Evolutionary conservation across 2,888 invertebrate species (phyloP), one percentile per base, ranked within the genome.

Genomic region (Troilus luridus): DNA sequence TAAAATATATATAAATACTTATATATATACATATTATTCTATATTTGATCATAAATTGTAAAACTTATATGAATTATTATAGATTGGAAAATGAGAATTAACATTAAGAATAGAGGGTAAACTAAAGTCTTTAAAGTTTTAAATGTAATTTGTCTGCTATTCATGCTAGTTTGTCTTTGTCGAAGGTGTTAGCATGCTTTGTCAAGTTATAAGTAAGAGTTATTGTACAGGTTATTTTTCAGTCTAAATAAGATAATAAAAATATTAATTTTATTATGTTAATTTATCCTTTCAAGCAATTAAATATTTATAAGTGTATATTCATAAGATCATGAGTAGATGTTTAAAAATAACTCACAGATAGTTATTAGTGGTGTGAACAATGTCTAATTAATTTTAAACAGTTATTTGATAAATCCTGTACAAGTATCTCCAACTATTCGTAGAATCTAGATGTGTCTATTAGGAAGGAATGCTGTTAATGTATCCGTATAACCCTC

Each of bases 101-200:
- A 89, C 67, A 89, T 89, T 64, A 64, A 89, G 64, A 67, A 62
- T 89, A 89, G 89, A 89, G 89, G 89, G 89, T 88, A 90, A 72
- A 90, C n/a, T 88, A 58, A 60, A 58, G 60, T 88, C 27, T 62
- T 24, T 54, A 62, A 60, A 41, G 88, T 58, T 60, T 88, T 88
- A 27, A 64, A 41, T 88, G 21, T 88, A 64, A 88, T 88, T 59
- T 88, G 85, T 85, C 72, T 77, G 72, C 72, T 77, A 58, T 85
- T 58, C 72, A 60, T 89, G 62, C 88, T 90, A 88, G 91, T 62
- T 91, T 88, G 88, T 89, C 24, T 67, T 91, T 90, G 89, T 64
- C 41, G 67, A 90, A 90, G 91, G 90, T 88, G 88, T 88, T 64
- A 60, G 89, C 90, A 64, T 81, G 88, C 91, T 64, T 91, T 89